Evolutionary conservation across 2,888 invertebrate species (phyloP), one percentile per base, ranked within the genome.

Genomic region (Griposia aprilina): DNA sequence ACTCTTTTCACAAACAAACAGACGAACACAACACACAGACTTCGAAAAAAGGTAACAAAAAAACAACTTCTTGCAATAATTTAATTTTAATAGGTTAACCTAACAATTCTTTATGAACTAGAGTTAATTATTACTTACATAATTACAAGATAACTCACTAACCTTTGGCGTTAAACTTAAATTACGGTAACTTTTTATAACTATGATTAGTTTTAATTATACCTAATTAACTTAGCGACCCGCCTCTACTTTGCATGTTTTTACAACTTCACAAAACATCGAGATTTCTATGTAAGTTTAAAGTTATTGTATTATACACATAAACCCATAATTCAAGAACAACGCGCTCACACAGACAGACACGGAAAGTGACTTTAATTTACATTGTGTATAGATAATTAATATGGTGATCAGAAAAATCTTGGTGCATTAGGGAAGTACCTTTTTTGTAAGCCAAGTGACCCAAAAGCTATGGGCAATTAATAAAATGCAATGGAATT

Each of bases 91-190:
- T 82, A 26, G 7, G 11, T 52, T 48, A 65, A 36, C 26, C 36
- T 81, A 59, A 76, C 41, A 50, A 55, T 72, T 81, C 50, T 23
- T 23, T 71, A 76, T 0, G n/a, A 65, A 69, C 59, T 70, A 66
- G 0, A 76, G 36, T 81, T 71, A 82, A 81, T 76, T 76, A 81
- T 57, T 67, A 67, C 30, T 57, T 67, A 67, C 30, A 23, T 68
- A 67, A 76, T 81, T 81, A 81, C 41, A 70, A 66, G 15, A 50
- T 71, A 76, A 71, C 20, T 81, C 50, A 50, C 66, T 82, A 81
- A 71, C 71, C 81, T 81, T 81, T 81, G 81, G 81, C 81, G 45
- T 81, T 81, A 82, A 82, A 59, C 45, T 76, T 63, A 80, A 60
- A 30, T 17, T 67, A 81, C 3, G 2, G 60, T 81, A 71, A 70